Evolutionary conservation across 2,888 invertebrate species (phyloP).

Genomic region (Hypomecis atomaria): DNA sequence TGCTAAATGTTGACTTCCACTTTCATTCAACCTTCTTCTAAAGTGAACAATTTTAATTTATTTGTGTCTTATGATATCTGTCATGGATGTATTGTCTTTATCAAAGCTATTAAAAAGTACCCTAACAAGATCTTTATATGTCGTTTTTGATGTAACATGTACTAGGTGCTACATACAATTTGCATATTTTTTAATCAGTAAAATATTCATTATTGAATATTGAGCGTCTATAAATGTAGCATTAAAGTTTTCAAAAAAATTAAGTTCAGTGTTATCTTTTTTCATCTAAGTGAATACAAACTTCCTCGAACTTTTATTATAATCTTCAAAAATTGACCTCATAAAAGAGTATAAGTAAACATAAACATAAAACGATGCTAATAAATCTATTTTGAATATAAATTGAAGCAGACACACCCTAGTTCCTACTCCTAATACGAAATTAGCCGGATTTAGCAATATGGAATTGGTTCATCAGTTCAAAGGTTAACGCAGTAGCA

Average conservation of each 20-base stretch:
- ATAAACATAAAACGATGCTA: background rate
- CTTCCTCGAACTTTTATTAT: background rate
- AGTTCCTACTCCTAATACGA: slow-evolving; percentile 1
- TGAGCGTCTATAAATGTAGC: no score
- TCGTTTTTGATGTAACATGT: no score
- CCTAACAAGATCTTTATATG: no score
- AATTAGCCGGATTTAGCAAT: slow-evolving; percentile 7
- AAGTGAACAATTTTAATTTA: no score
- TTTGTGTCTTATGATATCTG: no score
- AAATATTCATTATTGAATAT: no score
- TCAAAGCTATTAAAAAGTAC: no score
- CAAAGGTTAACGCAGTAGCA: slow-evolving; percentile 21
- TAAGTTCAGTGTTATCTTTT: background rate
- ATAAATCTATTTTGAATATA: background rate
- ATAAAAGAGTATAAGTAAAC: background rate
- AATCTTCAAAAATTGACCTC: background rate
- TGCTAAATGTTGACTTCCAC: background rate
- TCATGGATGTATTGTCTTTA: no score
- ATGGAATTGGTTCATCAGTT: slow-evolving; percentile 12
- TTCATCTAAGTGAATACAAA: background rate
- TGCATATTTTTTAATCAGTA: no score
- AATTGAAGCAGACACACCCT: background rate
- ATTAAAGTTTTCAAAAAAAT: no score
- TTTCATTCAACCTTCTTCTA: no score
- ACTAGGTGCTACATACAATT: no score